phyloP scores from a whole-genome alignment of 2,113 vertebrate species.

The Perca schrenkii region DNA sequence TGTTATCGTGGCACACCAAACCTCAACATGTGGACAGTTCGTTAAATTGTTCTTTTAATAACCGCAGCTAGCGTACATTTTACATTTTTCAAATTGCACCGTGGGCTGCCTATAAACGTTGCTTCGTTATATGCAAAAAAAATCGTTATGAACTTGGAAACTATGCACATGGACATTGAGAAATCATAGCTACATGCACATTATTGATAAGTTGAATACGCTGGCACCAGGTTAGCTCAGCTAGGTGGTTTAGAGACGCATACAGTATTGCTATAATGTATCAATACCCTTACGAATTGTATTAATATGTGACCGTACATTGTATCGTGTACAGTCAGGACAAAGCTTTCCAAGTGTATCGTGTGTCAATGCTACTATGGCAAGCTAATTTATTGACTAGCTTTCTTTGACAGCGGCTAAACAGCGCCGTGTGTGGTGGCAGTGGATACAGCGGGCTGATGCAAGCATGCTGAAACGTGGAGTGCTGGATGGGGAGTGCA shows the following conservation, averaged over 20 bases:
- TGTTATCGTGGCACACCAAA: conserved; percentile 67
- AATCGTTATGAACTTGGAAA: background rate
- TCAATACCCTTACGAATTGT: background rate
- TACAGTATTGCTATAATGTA: background rate
- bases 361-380: background rate
- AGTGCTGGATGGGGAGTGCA: background rate
- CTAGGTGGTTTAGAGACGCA: background rate
- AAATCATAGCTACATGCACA: background rate
- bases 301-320: background rate
- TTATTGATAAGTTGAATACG: conserved; percentile 6
- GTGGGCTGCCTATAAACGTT: fast-evolving
- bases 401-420: background rate
- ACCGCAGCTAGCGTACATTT: fast-evolving
- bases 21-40: conserved; percentile 6
- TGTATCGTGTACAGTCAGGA: fast-evolving
- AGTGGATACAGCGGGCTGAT: conserved; percentile 76
- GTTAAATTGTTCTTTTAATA: background rate
- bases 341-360: background rate
- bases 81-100: fast-evolving
- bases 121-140: background rate
- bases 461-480: conserved; percentile 79
- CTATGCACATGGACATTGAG: background rate
- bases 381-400: background rate
- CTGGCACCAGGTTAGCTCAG: background rate
- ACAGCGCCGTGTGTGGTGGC: conserved; percentile 51